Conservation (phyloP, 2,888 invertebrate species). For the Agrochola macilenta region DNA sequence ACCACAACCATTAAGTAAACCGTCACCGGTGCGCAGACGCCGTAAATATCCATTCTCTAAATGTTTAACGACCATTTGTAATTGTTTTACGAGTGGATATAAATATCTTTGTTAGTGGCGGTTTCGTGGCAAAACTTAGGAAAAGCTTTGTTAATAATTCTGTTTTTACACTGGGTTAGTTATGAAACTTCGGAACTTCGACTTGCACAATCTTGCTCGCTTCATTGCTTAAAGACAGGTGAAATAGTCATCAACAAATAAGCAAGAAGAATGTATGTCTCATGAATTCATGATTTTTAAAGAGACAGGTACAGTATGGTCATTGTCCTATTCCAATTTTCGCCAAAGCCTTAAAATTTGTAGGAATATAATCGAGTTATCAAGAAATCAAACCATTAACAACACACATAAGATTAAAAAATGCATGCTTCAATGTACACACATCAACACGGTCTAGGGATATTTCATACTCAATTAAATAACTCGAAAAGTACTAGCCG, state of each 20-base stretch:
- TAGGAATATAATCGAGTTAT: background rate
- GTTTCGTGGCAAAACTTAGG: background rate
- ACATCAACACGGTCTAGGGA: too few relatives aligned
- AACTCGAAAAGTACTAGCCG: too few relatives aligned
- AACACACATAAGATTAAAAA: background rate
- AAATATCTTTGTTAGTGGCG: constrained; percentile 49
- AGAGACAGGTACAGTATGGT: background rate
- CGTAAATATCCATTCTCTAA: constrained; percentile 59
- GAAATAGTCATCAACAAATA: background rate
- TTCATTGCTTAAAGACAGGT: too few relatives aligned
- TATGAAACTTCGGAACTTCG: background rate
- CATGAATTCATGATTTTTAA: background rate
- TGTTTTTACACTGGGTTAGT: background rate
- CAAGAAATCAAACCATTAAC: background rate
- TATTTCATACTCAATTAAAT: too few relatives aligned
- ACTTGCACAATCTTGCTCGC: too few relatives aligned
- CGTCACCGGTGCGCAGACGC: constrained; percentile 49
- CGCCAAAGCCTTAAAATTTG: background rate
- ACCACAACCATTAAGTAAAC: constrained; percentile 57
- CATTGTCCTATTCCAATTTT: background rate
- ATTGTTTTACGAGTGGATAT: constrained; percentile 63
- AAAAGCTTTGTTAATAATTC: background rate
- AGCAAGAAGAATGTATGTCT: background rate
- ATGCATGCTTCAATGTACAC: background rate
- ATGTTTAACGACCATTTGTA: constrained; percentile 61